Evolutionary conservation across 2,113 vertebrate species (phyloP).

Genomic region (Actinemys pallida): DNA sequence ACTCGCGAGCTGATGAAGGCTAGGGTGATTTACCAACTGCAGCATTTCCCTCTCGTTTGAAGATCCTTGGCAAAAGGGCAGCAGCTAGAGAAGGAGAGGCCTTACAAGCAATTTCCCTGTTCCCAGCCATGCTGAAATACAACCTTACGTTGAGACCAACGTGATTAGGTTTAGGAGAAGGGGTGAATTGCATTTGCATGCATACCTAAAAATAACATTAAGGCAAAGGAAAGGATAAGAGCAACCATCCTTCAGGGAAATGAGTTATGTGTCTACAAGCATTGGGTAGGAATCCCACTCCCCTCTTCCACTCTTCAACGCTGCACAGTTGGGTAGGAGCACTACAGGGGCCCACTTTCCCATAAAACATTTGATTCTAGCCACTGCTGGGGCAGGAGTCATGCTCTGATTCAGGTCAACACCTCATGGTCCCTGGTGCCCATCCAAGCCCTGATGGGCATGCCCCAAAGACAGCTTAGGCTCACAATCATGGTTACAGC

Average conservation of each 20-base stretch:
- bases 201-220: neutral
- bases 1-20: neutral
- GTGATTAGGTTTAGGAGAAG: neutral
- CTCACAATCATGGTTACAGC: neutral
- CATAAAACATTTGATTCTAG: neutral
- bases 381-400: neutral
- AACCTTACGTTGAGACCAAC: neutral
- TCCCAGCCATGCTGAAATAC: neutral
- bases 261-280: neutral
- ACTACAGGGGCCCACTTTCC: neutral
- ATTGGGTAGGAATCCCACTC: neutral
- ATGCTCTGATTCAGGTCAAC: neutral
- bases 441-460: neutral
- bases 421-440: neutral
- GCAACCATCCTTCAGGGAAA: fast-evolving
- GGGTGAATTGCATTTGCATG: fast-evolving
- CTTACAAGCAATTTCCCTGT: neutral
- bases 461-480: neutral
- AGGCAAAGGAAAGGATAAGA: neutral
- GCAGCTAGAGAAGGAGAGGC: neutral
- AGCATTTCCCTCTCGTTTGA: neutral
- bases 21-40: neutral
- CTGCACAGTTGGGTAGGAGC: neutral
- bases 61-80: neutral
- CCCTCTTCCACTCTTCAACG: neutral